Evolutionary conservation across 1,140 invertebrate genomes (phyloP).

Genomic region (Drosophila orena): DNA sequence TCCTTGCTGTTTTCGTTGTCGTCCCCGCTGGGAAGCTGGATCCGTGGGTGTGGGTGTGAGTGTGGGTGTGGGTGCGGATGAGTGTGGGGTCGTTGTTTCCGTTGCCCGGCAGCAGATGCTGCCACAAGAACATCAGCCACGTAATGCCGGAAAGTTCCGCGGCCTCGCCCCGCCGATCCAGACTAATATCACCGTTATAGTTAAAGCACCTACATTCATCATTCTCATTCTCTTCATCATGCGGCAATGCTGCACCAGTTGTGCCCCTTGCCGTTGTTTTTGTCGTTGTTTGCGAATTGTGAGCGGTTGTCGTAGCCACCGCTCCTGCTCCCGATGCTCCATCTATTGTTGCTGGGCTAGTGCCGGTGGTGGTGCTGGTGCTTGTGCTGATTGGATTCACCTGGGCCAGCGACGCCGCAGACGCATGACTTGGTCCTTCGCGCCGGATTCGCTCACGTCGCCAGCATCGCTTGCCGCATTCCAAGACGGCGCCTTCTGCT

Average conservation of each 20-base stretch:
- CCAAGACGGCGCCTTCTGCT: constrained; percentile 33
- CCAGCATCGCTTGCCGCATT: constrained; percentile 65
- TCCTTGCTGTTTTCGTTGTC: constrained; percentile 52
- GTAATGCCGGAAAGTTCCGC: constrained; percentile 74
- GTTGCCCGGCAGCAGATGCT: constrained; percentile 61
- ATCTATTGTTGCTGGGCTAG: constrained; percentile 27
- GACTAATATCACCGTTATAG: constrained; percentile 84
- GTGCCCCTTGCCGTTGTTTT: constrained; percentile 51
- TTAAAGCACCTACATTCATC: constrained; percentile 84
- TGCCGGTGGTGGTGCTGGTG: constrained; percentile 30
- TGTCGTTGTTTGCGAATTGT: constrained; percentile 70
- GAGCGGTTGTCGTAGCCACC: constrained; percentile 14
- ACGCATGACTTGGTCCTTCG: constrained; percentile 73
- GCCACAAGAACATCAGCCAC: constrained; percentile 79
- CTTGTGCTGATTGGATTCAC: constrained; percentile 62
- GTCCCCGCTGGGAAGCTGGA: constrained; percentile 42
- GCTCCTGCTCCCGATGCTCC: constrained; percentile 15
- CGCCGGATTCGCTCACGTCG: constrained; percentile 73
- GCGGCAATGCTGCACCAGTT: constrained; percentile 57
- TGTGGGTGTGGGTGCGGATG: constrained; percentile 11
- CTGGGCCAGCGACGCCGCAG: constrained; percentile 42
- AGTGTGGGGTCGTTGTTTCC: constrained; percentile 12
- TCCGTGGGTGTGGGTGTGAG: constrained; percentile 12
- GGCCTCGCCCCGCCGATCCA: constrained; percentile 33
- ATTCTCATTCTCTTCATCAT: constrained; percentile 62